These are phyloP conservation scores for Gordius sp. DNA, from an alignment of 2,888 invertebrate species.

Conservation along the genomic window DNA sequence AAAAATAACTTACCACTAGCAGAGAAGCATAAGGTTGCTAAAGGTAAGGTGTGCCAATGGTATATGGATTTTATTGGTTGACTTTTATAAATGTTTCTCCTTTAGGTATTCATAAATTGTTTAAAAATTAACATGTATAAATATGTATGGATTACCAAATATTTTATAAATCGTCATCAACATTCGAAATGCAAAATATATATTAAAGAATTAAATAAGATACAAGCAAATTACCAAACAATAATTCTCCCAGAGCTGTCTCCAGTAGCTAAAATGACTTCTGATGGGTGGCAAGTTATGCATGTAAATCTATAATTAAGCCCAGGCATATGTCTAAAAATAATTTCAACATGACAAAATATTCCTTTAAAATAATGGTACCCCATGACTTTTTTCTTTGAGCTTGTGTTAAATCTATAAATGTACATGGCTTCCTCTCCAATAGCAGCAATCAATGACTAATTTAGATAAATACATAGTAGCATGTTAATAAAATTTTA, in stretches of 20 bases:
- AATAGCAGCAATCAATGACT: conserved; percentile 5
- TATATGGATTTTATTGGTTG: conserved; percentile 3
- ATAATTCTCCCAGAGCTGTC: not conserved
- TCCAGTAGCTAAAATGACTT: not conserved
- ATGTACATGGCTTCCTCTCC: not conserved
- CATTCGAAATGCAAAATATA: too few relatives aligned
- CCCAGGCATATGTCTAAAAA: not conserved
- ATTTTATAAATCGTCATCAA: too few relatives aligned
- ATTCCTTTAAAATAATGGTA: not conserved
- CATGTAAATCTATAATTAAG: not conserved
- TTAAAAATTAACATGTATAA: not conserved
- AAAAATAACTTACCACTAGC: not conserved
- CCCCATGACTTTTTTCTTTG: not conserved
- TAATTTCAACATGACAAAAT: not conserved
- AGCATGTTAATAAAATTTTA: too few relatives aligned
- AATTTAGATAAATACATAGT: not conserved
- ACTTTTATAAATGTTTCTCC: not conserved
- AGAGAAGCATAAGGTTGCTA: not conserved
- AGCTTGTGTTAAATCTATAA: not conserved
- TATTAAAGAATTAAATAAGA: not conserved
- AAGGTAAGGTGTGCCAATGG: conserved; percentile 12
- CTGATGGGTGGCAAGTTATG: not conserved
- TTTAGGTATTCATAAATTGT: not conserved
- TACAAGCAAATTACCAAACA: not conserved
- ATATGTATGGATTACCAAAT: too few relatives aligned